Evolutionary conservation across 2,797 vertebrate species (phyloP).

Genomic region (Crax fasciolata): DNA sequence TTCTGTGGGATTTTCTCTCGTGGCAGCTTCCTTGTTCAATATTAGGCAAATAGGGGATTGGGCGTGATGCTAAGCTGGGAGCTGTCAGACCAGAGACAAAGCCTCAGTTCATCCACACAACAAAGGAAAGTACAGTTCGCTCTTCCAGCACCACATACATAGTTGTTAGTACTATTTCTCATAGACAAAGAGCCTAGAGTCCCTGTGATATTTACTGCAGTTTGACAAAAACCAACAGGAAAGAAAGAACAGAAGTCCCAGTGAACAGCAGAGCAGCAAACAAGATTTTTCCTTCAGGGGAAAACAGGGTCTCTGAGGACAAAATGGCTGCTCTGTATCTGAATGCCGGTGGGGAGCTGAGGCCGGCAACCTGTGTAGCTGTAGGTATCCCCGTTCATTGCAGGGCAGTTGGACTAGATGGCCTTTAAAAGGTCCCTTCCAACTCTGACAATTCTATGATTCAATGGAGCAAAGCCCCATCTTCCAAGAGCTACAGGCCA

Average conservation of each 20-base stretch:
- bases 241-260: neutral
- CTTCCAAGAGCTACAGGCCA: neutral
- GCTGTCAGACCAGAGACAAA: neutral
- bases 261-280: neutral
- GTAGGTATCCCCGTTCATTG: too few species aligned
- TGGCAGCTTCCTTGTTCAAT: neutral
- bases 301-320: neutral
- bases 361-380: neutral
- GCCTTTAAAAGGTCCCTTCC: too few species aligned
- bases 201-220: neutral
- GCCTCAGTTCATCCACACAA: neutral
- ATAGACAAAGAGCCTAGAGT: neutral
- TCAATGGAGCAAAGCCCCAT: neutral
- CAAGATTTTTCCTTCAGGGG: neutral
- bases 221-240: neutral
- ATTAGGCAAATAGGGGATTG: neutral
- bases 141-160: neutral
- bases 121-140: neutral
- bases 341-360: neutral
- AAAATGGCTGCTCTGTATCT: conserved; percentile 15
- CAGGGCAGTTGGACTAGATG: too few species aligned
- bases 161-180: neutral
- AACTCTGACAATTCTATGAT: too few species aligned
- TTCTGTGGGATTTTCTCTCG: conserved; percentile 41
- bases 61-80: conserved; percentile 46